These are phyloP conservation scores for Ageneiosus marmoratus DNA, from an alignment of 2,113 vertebrate species.

Conservation along the genomic window DNA sequence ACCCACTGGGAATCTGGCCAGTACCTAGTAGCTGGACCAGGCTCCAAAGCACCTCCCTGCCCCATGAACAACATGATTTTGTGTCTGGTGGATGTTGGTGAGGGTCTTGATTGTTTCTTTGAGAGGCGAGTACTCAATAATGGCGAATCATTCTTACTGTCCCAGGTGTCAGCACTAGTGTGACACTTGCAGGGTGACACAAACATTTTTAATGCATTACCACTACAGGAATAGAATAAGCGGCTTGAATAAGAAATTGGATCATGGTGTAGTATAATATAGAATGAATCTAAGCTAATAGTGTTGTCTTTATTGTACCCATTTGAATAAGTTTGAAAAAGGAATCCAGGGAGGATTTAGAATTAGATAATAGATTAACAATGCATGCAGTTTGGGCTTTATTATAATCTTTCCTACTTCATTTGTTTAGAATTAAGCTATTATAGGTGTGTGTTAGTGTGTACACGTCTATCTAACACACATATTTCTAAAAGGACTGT, in stretches of 20 bases:
- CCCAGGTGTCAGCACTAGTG: no score
- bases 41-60: no score
- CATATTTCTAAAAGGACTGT: constrained; percentile 9
- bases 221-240: constrained; percentile 2
- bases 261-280: neutral
- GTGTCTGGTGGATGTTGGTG: no score
- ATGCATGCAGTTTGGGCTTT: constrained; percentile 49
- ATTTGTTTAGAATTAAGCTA: constrained; percentile 31
- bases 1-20: no score
- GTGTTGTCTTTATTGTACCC: constrained; percentile 13
- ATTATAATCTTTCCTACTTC: constrained; percentile 47
- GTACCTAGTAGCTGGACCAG: no score
- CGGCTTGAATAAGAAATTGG: neutral
- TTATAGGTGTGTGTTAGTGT: constrained; percentile 24
- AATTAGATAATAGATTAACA: constrained; percentile 47
- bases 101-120: no score
- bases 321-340: constrained; percentile 33
- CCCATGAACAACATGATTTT: no score
- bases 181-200: neutral
- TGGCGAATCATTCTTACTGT: no score
- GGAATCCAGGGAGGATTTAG: constrained; percentile 41
- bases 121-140: no score
- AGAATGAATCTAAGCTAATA: constrained; percentile 21
- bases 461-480: constrained; percentile 16
- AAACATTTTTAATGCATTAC: neutral